Evolutionary conservation across 2,888 invertebrate species (phyloP), one percentile per base, ranked within the genome.

Genomic region (Harpagoxenus sublaevis): DNA sequence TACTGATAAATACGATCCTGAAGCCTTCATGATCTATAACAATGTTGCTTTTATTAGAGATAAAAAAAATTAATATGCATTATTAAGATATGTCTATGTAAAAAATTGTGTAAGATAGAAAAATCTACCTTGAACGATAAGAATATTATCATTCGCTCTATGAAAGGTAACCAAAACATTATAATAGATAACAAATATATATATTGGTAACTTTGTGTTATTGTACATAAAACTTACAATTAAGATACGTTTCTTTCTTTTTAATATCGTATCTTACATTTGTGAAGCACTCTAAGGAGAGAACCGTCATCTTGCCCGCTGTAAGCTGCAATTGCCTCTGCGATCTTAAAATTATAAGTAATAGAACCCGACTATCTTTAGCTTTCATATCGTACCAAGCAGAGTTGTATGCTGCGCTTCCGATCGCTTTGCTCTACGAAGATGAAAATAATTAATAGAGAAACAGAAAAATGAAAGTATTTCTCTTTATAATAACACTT

Each of bases 361-460:
- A 42, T 10, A 86, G 18, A 4, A 53, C 0, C 15, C 84, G 82
- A 51, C 48, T 55, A 2, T 87, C 77, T 8, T 51, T 42, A 4
- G 79, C n/a, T 15, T 81, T 79, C 57, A 88, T 51, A 4, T 88
- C 18, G 42, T 88, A 88, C 88, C 88, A 88, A 18, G 48, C 42
- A 15, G 51, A 75, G 71, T 83, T 53, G n/a, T 88, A 88, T 4
- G 55, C 55, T 31, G 83, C 83, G 2, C 70, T 28, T 9, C 45
- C 84, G 15, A 88, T 63, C 6, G 55, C 35, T 39, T 55, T 79
- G 12, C 87, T 74, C 87, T 87, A 51, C 6, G 35, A 75, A 31
- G 0, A 15, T n/a, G 0, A 4, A 23, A 45, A 65, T 15, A 23
- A 42, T 42, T 23, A 23, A 23, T 23, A 23, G 23, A 23, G 23